Evolutionary conservation across 2,797 vertebrate genomes (phyloP), one percentile per base, ranked within the genome.

Genomic region (Cirrhinus molitorella): DNA sequence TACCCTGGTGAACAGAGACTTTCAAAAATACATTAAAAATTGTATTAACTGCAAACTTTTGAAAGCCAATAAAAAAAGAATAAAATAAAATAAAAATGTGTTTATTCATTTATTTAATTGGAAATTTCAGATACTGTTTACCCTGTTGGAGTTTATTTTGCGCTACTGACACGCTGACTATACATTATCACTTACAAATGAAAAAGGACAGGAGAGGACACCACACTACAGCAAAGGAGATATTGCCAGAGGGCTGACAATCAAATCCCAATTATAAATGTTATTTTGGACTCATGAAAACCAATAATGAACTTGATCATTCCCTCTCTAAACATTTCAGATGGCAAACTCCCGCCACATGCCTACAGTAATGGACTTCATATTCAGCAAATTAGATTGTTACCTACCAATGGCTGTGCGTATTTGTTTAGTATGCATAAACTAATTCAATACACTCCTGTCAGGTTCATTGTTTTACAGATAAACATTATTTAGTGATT

Each of bases 181-280:
- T 37, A 53, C 49, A 74, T 74, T 16, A 55, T 55, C 71, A n/a
- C 34, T 23, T 23, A 43, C 16, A 71, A 49, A 40, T 59, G 1
- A 61, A 25, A 47, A 4, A 49, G 4, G 23, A 76, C 21, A 34
- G 2, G 43, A 2, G 72, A 37, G 8, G 25, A 19, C 66, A 71
- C 47, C 47, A 31, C 12, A 28, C 9, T 61, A 75, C 19, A 88
- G 8, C 5, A 81, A 49, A 17, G 25, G 43, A n/a, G 21, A 34
- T 59, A 80, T 31, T 66, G 49, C 23, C 19, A 65, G 28, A 66
- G 23, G 49, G 40, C 7, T 57, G 51, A 47, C 76, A 85, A 88
- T 85, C 82, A 84, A 87, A 85, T 65, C 53, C 78, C 81, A 86
- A 89, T 86, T 82, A 80, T 57, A 66, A 77, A 67, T 78, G 71